Evolutionary conservation across 1,140 invertebrate genomes (phyloP).

Genomic region (Trichonephila clavipes): DNA sequence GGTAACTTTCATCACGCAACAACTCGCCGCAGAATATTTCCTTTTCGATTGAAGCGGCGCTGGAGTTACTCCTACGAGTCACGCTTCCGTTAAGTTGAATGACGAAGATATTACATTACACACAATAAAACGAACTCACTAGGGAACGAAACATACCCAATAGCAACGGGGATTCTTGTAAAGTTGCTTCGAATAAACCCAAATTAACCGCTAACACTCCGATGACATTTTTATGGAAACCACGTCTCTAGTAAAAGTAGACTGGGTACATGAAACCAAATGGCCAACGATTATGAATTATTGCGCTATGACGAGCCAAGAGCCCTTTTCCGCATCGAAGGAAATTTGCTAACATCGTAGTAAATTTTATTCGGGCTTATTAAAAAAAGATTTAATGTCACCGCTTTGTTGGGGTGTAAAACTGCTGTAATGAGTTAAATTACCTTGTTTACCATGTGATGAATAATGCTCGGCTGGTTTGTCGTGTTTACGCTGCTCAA

Average conservation of each 20-base stretch:
- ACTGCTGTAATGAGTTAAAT: background rate
- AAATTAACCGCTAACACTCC: slow-evolving; percentile 7
- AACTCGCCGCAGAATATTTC: background rate
- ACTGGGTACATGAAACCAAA: background rate
- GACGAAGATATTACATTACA: background rate
- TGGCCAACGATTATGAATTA: background rate
- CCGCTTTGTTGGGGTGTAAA: background rate
- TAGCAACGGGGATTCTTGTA: background rate
- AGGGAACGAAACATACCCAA: background rate
- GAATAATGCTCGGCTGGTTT: background rate
- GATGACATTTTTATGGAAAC: slow-evolving; percentile 22
- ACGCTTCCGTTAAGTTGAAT: background rate
- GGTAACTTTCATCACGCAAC: background rate
- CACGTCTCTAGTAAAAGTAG: background rate
- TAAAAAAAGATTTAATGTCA: background rate
- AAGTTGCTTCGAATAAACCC: background rate
- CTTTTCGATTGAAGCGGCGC: background rate
- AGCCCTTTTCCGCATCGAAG: background rate
- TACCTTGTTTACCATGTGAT: background rate
- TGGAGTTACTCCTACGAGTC: background rate
- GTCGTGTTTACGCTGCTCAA: background rate
- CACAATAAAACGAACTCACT: background rate
- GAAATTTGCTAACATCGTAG: background rate
- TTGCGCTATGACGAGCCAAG: background rate
- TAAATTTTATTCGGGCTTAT: background rate